Percentiles rank a stretch among this genome's conserved stretches.
These are phyloP conservation scores for Drosophila gaucha DNA, from an alignment of 2,888 invertebrate species.

Conservation along the genomic window DNA sequence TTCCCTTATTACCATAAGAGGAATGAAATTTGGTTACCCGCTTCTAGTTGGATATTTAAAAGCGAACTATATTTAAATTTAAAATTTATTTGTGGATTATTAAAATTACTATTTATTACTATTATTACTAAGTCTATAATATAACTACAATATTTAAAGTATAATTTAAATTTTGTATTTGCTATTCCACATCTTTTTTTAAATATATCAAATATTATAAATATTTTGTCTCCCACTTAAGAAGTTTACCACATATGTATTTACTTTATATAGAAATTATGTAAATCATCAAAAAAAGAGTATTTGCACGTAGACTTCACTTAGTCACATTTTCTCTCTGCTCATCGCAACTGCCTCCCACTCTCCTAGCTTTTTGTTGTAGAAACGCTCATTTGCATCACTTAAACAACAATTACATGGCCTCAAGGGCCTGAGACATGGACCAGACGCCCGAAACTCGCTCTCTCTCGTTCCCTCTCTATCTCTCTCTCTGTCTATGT, in stretches of 20 bases:
- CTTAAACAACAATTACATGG: conserved; percentile 71
- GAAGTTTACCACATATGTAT: too few species aligned
- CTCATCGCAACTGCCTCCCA: conserved; percentile 1
- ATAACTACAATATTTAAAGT: too few species aligned
- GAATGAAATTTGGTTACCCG: too few species aligned
- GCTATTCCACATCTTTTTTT: too few species aligned
- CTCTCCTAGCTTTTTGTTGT: conserved; percentile 32
- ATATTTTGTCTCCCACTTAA: neutral
- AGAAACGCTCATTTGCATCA: conserved; percentile 69
- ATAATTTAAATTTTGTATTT: neutral
- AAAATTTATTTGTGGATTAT: too few species aligned
- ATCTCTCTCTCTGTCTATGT: neutral
- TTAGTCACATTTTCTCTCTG: neutral
- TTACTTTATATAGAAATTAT: too few species aligned
- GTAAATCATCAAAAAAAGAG: neutral
- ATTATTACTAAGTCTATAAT: too few species aligned
- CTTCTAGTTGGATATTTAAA: too few species aligned
- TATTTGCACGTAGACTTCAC: neutral
- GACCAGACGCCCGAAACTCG: conserved; percentile 7
- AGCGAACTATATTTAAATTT: too few species aligned
- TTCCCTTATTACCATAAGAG: too few species aligned
- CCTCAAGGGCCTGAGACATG: conserved; percentile 44
- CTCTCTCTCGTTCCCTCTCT: neutral
- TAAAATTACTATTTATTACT: neutral
- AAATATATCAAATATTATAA: too few species aligned